Evolutionary conservation across 2,113 vertebrate species (phyloP).

Genomic region (Osmerus mordax): DNA sequence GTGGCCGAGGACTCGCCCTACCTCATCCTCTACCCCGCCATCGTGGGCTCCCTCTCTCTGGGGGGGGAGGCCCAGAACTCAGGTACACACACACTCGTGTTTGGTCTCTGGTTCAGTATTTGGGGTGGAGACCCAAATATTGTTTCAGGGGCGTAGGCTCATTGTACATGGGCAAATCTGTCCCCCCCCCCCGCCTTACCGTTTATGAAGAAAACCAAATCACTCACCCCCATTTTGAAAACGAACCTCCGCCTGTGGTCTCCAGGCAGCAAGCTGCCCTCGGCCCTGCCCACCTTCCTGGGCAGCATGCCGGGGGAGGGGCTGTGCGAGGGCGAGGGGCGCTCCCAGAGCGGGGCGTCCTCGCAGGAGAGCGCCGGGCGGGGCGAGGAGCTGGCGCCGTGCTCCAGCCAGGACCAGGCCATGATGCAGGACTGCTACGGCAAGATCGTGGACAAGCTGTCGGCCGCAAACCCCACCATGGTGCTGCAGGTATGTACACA

Average conservation of each 20-base stretch:
- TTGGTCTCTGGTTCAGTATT: background rate
- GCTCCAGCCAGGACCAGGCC: slow-evolving; percentile 92
- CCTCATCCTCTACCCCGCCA: slow-evolving; percentile 94
- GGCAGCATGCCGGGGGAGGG: slow-evolving; percentile 91
- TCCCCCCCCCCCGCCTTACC: too few species aligned
- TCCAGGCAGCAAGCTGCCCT: slow-evolving; percentile 86
- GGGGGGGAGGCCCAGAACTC: slow-evolving; percentile 90
- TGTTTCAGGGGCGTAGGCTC: too few species aligned
- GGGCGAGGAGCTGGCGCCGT: slow-evolving; percentile 82
- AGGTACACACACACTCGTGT: slow-evolving; percentile 63
- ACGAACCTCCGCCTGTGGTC: background rate
- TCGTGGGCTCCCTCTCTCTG: slow-evolving; percentile 94
- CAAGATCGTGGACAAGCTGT: slow-evolving; percentile 97
- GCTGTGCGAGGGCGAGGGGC: slow-evolving; percentile 77
- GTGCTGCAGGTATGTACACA: slow-evolving; percentile 86
- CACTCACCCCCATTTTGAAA: background rate
- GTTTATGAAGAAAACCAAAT: too few species aligned
- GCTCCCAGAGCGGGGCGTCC: slow-evolving; percentile 74
- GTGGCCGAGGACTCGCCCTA: slow-evolving; percentile 97
- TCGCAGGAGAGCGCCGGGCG: slow-evolving; percentile 79
- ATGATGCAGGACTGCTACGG: slow-evolving; percentile 99
- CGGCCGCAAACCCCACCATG: slow-evolving; percentile 94
- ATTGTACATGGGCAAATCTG: too few species aligned
- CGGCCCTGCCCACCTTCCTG: slow-evolving; percentile 89
- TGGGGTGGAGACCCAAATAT: too few species aligned